Evolutionary conservation across 2,888 invertebrate species (phyloP), one percentile per base, ranked within the genome.

Genomic region (Hemistola chrysoprasaria): DNA sequence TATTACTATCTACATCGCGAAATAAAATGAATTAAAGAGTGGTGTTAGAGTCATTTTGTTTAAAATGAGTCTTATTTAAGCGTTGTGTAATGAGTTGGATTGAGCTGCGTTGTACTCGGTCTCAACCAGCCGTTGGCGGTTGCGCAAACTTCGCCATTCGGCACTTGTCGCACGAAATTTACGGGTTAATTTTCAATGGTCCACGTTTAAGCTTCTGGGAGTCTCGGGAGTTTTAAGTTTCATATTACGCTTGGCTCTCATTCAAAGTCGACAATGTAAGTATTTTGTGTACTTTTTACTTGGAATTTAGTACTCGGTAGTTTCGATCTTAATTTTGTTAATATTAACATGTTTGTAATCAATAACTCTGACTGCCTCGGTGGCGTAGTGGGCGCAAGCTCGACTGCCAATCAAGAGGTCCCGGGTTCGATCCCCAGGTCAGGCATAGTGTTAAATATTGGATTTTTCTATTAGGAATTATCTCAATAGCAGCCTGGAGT

Each of bases 141-240:
- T 80, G 77, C 66, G 58, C 73, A 80, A 87, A 88, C 70, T 88
- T 88, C 76, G 62, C 73, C 71, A 75, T 79, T 80, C 78, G 77
- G 81, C 82, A 80, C 75, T 86, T 86, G 86, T 86, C 84, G 82
- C 79, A 62, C 62, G 67, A 83, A 87, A 87, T 87, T 86, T 87
- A 87, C 86, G 83, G 81, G 78, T 85, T 86, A 86, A 88, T 87
- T 86, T 87, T 83, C 83, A 85, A 79, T 83, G 73, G 77, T 24
- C 37, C 68, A 73, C 63, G 71, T 76, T 75, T 74, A 76, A 78
- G 79, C 70, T 73, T 68, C 69, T 71, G 70, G 66, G 71, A 76
- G 79, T 82, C 81, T 83, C 75, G 70, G 66, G 71, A 76, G 79
- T 82, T 81, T 83, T 75, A 77, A 78, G 74, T 77, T 78, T 59